These are phyloP conservation scores for Xyrichtys novacula DNA, from an alignment of 2,797 vertebrate genomes.

Conservation along the genomic window DNA sequence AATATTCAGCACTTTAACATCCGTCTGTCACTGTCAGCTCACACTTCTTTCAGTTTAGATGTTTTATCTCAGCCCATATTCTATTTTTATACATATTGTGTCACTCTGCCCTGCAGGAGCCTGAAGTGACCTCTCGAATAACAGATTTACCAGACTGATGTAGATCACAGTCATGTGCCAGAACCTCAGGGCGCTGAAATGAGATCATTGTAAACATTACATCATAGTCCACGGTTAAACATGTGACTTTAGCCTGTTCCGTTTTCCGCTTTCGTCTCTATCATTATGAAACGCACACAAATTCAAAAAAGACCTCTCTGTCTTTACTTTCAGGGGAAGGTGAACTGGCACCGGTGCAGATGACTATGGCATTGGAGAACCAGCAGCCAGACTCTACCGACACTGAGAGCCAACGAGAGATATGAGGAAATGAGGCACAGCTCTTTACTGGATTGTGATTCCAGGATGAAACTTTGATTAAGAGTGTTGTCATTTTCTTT, in stretches of 20 bases:
- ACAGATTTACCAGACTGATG: slow-evolving; percentile 14
- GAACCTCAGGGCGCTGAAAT: slow-evolving; percentile 8
- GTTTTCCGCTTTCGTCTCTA: too few relatives aligned
- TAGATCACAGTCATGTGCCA: slow-evolving; percentile 28
- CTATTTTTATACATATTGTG: neutral
- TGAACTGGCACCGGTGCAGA: slow-evolving; percentile 61
- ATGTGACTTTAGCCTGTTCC: neutral
- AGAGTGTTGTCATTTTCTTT: neutral
- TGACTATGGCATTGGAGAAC: slow-evolving; percentile 68
- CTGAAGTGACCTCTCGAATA: slow-evolving; percentile 3
- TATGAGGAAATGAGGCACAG: slow-evolving; percentile 44
- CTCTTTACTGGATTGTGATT: slow-evolving; percentile 3
- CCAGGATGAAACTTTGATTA: slow-evolving; percentile 8
- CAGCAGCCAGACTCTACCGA: slow-evolving; percentile 49
- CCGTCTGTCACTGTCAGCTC: neutral
- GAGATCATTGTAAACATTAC: slow-evolving; percentile 37
- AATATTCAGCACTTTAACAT: neutral
- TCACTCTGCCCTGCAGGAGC: neutral
- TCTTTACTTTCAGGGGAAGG: slow-evolving; percentile 62
- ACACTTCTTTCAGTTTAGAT: neutral
- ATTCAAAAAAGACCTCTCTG: neutral
- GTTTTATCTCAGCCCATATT: neutral
- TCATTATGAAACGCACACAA: too few relatives aligned
- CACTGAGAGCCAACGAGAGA: slow-evolving; percentile 48
- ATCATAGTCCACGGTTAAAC: slow-evolving; percentile 14